Percentiles rank a stretch among this genome's conserved stretches.
These are phyloP conservation scores for Ephydatia muelleri DNA, from an alignment of 37 sponge, comb jelly and placozoan genomes.

Conservation along the genomic window DNA sequence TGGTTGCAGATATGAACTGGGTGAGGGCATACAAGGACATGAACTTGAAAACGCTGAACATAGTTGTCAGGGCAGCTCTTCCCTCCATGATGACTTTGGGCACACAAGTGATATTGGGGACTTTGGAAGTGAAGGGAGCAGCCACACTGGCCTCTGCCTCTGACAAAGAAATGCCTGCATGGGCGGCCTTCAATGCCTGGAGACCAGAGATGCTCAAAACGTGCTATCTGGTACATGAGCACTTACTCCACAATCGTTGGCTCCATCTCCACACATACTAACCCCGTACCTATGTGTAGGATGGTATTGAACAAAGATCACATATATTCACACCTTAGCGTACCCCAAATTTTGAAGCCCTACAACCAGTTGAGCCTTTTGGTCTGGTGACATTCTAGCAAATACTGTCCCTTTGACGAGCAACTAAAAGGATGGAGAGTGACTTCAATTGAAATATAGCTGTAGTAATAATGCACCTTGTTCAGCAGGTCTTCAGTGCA, in stretches of 20 bases:
- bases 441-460: background rate
- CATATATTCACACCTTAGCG: background rate
- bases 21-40: constrained; percentile 86
- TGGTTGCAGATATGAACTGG: constrained; percentile 69
- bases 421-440: constrained; percentile 30
- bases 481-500: background rate
- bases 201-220: background rate
- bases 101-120: constrained; percentile 63
- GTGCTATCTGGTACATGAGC: background rate
- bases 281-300: constrained; percentile 57
- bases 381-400: constrained; percentile 87
- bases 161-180: background rate
- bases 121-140: constrained; percentile 55
- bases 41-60: constrained; percentile 78
- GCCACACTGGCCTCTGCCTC: background rate
- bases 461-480: background rate
- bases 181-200: background rate
- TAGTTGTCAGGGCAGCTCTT: constrained; percentile 76
- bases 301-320: background rate
- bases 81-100: constrained; percentile 72
- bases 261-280: constrained; percentile 97
- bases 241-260: constrained; percentile 96
- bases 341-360: constrained; percentile 75
- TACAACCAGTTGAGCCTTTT: constrained; percentile 81
- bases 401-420: constrained; percentile 82